Base-by-base conservation (phyloP, 2,888 invertebrate genomes). In the Tetragonula carbonaria region DNA sequence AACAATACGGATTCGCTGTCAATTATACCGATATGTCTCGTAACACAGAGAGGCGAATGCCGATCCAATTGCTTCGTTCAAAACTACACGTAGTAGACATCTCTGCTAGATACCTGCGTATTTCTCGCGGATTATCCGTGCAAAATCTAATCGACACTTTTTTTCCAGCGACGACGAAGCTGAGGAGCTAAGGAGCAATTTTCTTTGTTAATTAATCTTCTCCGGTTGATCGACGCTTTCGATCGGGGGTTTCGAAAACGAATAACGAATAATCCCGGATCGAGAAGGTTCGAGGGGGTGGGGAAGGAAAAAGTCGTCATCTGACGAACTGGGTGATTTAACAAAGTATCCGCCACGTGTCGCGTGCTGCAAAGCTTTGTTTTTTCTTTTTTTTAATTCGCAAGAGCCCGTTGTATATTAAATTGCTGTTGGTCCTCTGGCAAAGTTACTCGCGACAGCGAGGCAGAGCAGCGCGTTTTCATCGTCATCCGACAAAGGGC, bases 401-500 rank as follows among this genome's bases (percentile, higher is more conserved):
- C 57, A 28, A 45, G 8, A 45, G n/a, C 57, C 53, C 51, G 63
- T 66, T 74, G 45, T 21, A 59, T 51, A 71, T 65, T 62, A 74
- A 53, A 59, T 51, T 66, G 50, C 53, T 23, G 70, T 67, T 51
- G 38, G 59, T 57, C 74, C 51, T 63, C 77, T 71, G 62, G 78
- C 53, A 67, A 74, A 73, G 66, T 78, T 72, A 53, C 84, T 3
- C 11, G 59, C 68, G 65, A 55, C 77, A 55, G 45, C 45, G 8
- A 83, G 62, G 50, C 84, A 77, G 74, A 45, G 63, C 70, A 67
- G 72, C 51, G 63, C 72, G 53, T 85, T 85, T 28, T 78, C 28
- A 78, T 77, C 67, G 71, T 78, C 76, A 74, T 67, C 74, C 59
- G 67, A 85, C 85, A 85, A 85, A 85, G 80, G 80, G 74, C 66